Conservation (phyloP, 2,113 vertebrate genomes). For the Microcebus griseorufus region DNA sequence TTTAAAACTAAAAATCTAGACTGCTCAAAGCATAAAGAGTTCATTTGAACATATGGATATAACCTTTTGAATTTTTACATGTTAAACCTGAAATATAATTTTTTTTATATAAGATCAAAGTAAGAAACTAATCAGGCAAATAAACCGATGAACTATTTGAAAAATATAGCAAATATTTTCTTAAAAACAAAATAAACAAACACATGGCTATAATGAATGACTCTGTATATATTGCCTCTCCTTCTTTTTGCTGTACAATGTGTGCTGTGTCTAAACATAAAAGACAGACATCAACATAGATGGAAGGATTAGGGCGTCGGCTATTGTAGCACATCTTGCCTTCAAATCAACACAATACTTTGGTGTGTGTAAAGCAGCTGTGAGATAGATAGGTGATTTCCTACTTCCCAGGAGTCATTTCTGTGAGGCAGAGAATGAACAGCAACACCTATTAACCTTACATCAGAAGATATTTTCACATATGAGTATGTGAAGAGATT, state of each 20-base stretch:
- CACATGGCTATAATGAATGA: background rate
- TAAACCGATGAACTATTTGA: background rate
- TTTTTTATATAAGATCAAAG: background rate
- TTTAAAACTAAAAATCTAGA: background rate
- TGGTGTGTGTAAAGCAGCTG: background rate
- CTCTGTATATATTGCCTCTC: background rate
- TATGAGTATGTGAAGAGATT: background rate
- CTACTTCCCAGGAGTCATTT: background rate
- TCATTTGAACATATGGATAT: background rate
- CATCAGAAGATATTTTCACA: background rate
- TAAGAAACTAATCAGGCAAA: background rate
- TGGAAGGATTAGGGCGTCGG: background rate
- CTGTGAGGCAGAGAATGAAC: background rate
- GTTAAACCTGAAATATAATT: background rate
- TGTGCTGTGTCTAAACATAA: background rate
- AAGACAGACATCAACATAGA: background rate
- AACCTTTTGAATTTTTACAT: background rate
- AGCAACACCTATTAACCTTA: background rate
- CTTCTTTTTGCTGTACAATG: background rate
- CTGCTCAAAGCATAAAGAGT: background rate
- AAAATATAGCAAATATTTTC: background rate
- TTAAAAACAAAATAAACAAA: background rate
- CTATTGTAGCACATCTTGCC: background rate
- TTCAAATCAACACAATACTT: background rate
- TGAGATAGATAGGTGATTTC: slow-evolving; percentile 24